Conservation (phyloP, 2,113 vertebrate genomes). For the Eidolon helvum region DNA sequence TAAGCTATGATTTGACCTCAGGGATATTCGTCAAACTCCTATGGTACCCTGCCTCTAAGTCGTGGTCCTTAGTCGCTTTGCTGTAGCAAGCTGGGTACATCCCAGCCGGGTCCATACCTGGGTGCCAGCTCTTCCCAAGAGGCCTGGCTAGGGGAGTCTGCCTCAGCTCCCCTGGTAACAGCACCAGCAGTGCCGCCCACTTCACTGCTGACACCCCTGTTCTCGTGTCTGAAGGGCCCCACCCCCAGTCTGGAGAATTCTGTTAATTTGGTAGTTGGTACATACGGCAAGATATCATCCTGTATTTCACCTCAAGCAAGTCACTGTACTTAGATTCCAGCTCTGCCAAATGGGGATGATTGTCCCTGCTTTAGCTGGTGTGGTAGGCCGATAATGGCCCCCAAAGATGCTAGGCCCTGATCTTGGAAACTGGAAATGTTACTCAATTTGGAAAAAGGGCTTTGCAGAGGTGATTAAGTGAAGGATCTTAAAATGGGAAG, state of each 20-base stretch:
- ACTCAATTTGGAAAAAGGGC: not conserved
- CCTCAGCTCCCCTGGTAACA: not conserved
- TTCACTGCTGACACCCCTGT: not conserved
- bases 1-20: not conserved
- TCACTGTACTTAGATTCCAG: not conserved
- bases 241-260: not conserved
- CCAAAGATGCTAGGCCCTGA: not conserved
- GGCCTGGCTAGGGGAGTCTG: not conserved
- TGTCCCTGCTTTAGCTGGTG: not conserved
- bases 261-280: not conserved
- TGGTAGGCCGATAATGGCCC: not conserved
- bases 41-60: not conserved
- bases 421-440: not conserved
- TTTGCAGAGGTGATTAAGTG: not conserved
- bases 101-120: not conserved
- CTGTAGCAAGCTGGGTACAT: not conserved
- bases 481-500: not conserved
- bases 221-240: rapidly evolving
- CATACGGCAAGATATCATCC: not conserved
- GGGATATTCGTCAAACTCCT: not conserved
- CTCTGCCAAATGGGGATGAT: not conserved
- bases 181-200: too few species aligned
- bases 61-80: not conserved
- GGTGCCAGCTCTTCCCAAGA: too few species aligned
- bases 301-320: not conserved